Base-by-base conservation (phyloP, 1,140 invertebrate species). In the Littorina saxatilis region DNA sequence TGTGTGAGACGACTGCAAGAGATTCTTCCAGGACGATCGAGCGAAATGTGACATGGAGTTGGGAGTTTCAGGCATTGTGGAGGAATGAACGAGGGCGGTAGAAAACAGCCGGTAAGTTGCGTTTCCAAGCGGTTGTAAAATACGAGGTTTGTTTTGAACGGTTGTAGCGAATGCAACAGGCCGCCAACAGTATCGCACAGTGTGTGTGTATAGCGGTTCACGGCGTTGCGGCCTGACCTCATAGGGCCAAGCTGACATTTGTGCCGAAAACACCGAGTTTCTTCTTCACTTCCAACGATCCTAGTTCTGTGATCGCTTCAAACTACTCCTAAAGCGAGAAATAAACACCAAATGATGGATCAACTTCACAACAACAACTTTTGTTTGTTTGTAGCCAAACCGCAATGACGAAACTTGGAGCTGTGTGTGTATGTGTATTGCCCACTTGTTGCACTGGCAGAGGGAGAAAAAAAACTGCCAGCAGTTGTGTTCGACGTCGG, bases 61-160 rank as follows among this genome's bases (percentile, higher is more conserved):
- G 29, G 40, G 40, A 1, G 9, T n/a, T 73, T 7, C 40, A 73
- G 2, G 17, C 2, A 50, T 23, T 27, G 40, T 73, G 27, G 75
- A 78, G 75, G 75, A 43, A 78, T 78, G 75, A 78, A 43, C 75
- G 75, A 78, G 75, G 75, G 75, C 39, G 75, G 55, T 43, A 43
- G 9, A 35, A 63, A 29, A 29, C 75, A 78, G 75, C 75, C 75
- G 75, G 75, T 78, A 78, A 78, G 75, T 78, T 40, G n/a, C 37
- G 58, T 66, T 27, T 43, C n/a, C 5, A n/a, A 50, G 43, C 58
- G 39, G 52, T 78, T 78, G 74, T 63, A 63, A 78, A 63, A 47
- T 47, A 47, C 5, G 17, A 63, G 55, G 52, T 73, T 68, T 76
- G 75, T 78, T 78, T 78, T 78, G 35, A 58, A 78, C 52, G 32